A percentile compares a stretch with the other conserved stretches of the same genome.
Evolutionary conservation across 2,888 invertebrate genomes (phyloP).

Genomic region (Parnassius apollo): DNA sequence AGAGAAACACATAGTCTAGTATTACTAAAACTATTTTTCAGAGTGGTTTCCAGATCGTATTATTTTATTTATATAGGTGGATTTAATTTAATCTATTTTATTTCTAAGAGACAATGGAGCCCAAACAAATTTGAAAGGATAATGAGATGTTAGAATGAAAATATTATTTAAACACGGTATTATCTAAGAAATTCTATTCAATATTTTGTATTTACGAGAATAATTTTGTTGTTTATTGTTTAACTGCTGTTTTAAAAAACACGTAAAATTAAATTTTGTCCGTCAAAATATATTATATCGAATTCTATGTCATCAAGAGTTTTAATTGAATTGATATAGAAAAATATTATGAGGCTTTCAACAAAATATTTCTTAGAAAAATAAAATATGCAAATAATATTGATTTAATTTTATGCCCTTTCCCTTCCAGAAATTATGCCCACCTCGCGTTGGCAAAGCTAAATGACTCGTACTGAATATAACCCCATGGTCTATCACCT

Average conservation of each 20-base stretch:
- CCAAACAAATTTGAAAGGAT: constrained; percentile 19
- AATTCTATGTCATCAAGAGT: too few species aligned
- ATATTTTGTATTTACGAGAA: background rate
- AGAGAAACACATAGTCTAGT: background rate
- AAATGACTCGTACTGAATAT: too few species aligned
- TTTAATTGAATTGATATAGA: too few species aligned
- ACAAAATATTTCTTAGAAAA: background rate
- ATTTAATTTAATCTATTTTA: constrained; percentile 6
- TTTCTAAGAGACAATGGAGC: constrained; percentile 13
- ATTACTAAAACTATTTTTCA: constrained; percentile 1
- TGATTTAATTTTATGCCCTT: background rate
- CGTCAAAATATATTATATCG: background rate
- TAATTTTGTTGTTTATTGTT: background rate
- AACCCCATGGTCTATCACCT: too few species aligned
- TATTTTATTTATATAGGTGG: constrained; percentile 15
- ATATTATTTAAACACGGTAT: constrained; percentile 7
- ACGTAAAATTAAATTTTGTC: background rate
- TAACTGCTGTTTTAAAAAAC: background rate
- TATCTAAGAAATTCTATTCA: background rate
- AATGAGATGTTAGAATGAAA: constrained; percentile 20
- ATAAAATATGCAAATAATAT: background rate
- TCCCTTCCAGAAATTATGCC: too few species aligned
- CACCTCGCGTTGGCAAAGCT: too few species aligned
- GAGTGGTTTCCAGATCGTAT: background rate
- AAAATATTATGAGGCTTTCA: too few species aligned